Percentiles rank a stretch among this genome's conserved stretches.
Evolutionary conservation across 2,113 vertebrate genomes (phyloP).

Genomic region (Cololabis saira): DNA sequence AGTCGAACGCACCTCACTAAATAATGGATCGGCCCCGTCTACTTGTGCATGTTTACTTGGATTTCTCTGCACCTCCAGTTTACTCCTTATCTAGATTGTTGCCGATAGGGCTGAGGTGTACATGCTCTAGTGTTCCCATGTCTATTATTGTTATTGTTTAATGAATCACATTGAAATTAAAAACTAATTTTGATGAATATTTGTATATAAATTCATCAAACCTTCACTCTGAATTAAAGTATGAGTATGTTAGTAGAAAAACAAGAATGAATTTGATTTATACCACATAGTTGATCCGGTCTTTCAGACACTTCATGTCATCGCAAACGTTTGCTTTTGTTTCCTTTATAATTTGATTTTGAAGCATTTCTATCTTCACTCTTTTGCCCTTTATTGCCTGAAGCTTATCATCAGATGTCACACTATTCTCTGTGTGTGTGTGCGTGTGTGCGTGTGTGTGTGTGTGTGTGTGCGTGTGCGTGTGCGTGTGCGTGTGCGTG

Average conservation of each 20-base stretch:
- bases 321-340: conserved; percentile 45
- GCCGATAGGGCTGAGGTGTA: too few relatives aligned
- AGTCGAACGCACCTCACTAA: too few relatives aligned
- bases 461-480: conserved; percentile 13
- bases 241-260: not conserved
- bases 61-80: too few relatives aligned
- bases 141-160: too few relatives aligned
- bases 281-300: not conserved
- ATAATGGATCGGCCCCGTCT: too few relatives aligned
- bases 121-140: too few relatives aligned
- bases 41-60: too few relatives aligned
- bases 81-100: too few relatives aligned
- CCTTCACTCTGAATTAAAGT: not conserved
- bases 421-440: conserved; percentile 40
- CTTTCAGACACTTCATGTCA: conserved; percentile 24
- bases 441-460: conserved; percentile 20
- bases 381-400: conserved; percentile 28
- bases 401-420: conserved; percentile 46
- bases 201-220: too few relatives aligned
- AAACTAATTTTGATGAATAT: too few relatives aligned
- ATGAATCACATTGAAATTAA: too few relatives aligned
- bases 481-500: not conserved
- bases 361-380: conserved; percentile 48
- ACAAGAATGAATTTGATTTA: not conserved
- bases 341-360: conserved; percentile 44